Evolutionary conservation across 2,113 vertebrate genomes (phyloP).

Genomic region (Brachionichthys hirsutus): DNA sequence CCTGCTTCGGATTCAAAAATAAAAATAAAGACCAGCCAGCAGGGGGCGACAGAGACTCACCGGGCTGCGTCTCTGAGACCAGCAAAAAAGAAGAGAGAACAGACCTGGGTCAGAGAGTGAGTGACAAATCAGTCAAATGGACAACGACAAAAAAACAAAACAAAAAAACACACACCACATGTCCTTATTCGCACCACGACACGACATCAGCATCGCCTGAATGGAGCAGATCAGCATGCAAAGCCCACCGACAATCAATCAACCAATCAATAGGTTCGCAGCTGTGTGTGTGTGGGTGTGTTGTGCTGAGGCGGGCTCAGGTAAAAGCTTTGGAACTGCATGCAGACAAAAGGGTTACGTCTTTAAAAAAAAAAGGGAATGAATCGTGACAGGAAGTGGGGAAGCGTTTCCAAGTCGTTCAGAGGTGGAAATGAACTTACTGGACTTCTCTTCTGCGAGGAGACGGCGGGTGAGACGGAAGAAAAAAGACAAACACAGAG

Average conservation of each 20-base stretch:
- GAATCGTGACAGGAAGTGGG: background rate
- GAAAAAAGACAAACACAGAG: constrained; percentile 28
- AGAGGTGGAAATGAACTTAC: constrained; percentile 78
- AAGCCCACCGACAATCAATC: background rate
- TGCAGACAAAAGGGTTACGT: constrained; percentile 9
- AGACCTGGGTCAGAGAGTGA: constrained; percentile 96
- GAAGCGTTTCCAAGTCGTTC: background rate
- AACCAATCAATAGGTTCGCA: constrained; percentile 9
- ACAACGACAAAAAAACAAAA: constrained; percentile 62
- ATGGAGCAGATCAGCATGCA: constrained; percentile 1
- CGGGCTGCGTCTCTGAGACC: constrained; percentile 98
- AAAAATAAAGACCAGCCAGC: constrained; percentile 48
- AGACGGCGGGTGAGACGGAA: constrained; percentile 43
- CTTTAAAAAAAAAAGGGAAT: background rate
- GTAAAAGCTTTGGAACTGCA: constrained; percentile 15
- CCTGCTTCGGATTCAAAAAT: background rate
- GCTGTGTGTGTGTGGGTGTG: constrained; percentile 32
- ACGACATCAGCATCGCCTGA: constrained; percentile 47
- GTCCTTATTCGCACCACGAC: constrained; percentile 62
- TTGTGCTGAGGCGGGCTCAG: background rate
- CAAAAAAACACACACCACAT: constrained; percentile 45
- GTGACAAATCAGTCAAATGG: constrained; percentile 85
- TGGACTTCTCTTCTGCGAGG: constrained; percentile 91
- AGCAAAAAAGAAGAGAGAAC: constrained; percentile 99
- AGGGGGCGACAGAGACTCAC: constrained; percentile 80